Evolutionary conservation across 1,140 invertebrate species (phyloP), one percentile per base, ranked within the genome.

Genomic region (Drosophila repletoides): DNA sequence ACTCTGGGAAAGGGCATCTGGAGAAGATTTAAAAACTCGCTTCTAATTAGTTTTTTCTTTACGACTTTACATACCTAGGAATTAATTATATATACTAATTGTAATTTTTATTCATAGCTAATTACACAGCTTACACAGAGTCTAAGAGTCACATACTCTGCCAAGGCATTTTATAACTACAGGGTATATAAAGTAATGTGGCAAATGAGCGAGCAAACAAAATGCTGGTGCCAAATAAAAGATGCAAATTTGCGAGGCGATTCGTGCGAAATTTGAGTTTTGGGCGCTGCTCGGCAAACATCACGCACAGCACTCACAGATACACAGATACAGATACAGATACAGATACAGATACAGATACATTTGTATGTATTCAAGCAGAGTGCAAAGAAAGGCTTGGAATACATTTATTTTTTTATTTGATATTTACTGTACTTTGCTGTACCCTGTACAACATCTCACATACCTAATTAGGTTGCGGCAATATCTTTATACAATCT

Each of bases 371-470:
- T 43, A 1, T 46, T 17, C 55, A 65, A 70, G 65, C 36, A 43
- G 60, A 71, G 38, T 53, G 79, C 65, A 83, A 83, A 74, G 77
- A 84, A 84, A 84, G 79, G 69, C 79, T 70, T 67, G 74, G 12
- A 36, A 22, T 40, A 38, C 6, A n/a, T 51, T 49, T 28, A 26
- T 14, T 28, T 53, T 22, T 40, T 43, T 43, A 19, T 31, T 34
- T 49, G 29, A 14, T 49, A 19, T 49, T n/a, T 22, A 10, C 15
- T 34, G 31, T 12, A 34, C 17, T 19, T 3, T 17, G 46, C 34
- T 34, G n/a, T 6, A n/a, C n/a, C n/a, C n/a, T n/a, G n/a, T n/a
- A n/a, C n/a, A n/a, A n/a, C n/a, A n/a, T n/a, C n/a, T n/a, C n/a
- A n/a, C n/a, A n/a, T n/a, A n/a, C n/a, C n/a, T 34, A 34, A 14